Conservation (phyloP, 2,113 vertebrate species). For the Myiozetetes cayanensis region DNA sequence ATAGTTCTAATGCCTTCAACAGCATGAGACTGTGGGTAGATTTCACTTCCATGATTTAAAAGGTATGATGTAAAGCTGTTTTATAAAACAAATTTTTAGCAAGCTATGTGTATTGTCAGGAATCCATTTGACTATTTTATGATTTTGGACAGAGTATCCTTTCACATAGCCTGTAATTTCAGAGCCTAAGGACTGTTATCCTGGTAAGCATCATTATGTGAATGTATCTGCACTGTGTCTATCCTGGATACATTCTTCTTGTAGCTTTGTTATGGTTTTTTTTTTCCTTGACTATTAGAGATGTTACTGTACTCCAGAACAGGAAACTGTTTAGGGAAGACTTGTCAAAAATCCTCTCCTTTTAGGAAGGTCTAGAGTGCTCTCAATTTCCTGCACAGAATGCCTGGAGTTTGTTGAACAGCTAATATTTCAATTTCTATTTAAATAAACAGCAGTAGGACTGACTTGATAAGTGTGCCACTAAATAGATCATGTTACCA, state of each 20-base stretch:
- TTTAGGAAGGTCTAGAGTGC: constrained; percentile 35
- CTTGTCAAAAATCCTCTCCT: constrained; percentile 42
- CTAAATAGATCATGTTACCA: constrained; percentile 59
- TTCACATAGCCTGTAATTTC: neutral
- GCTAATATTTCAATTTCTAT: constrained; percentile 56
- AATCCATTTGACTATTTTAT: neutral
- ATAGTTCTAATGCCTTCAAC: neutral
- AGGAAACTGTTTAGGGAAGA: constrained; percentile 42
- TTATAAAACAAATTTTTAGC: neutral
- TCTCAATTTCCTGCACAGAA: constrained; percentile 54
- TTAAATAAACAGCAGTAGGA: constrained; percentile 67
- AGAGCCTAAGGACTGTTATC: neutral
- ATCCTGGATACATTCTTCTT: constrained; percentile 13
- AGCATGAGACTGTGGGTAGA: neutral
- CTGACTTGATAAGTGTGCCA: constrained; percentile 61
- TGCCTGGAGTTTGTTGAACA: constrained; percentile 51
- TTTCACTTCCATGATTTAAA: neutral
- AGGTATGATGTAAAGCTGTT: neutral
- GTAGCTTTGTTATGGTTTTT: neutral
- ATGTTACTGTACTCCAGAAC: constrained; percentile 40
- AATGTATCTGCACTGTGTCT: neutral
- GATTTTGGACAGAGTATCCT: neutral
- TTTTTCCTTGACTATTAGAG: neutral
- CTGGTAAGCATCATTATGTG: neutral
- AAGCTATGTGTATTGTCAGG: neutral